Conservation (phyloP, 1,140 invertebrate genomes). For the Cotesia typhae region DNA sequence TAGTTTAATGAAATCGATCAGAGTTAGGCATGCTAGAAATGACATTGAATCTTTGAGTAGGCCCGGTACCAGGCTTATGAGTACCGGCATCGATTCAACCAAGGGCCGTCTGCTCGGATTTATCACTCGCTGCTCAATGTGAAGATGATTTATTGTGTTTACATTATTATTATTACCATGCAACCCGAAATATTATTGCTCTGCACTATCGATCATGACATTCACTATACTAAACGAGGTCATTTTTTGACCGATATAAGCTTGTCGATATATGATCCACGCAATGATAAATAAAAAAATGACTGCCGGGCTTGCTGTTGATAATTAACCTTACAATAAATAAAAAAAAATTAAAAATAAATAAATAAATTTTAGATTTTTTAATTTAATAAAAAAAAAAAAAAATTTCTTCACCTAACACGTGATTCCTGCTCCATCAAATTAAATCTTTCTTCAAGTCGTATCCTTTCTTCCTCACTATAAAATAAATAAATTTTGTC, state of each 20-base stretch:
- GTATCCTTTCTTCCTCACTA: constrained; percentile 61
- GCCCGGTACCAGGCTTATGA: constrained; percentile 38
- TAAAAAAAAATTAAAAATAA: too few species aligned
- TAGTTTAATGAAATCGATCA: constrained; percentile 31
- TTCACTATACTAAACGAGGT: constrained; percentile 43
- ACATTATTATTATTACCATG: constrained; percentile 21
- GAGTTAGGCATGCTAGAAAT: constrained; percentile 32
- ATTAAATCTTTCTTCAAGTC: constrained; percentile 59
- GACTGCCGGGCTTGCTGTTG: too few species aligned
- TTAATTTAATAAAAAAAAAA: constrained; percentile 9
- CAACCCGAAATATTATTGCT: neutral
- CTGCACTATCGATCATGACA: constrained; percentile 46
- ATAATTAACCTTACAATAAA: neutral
- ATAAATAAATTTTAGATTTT: too few species aligned
- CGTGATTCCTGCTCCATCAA: constrained; percentile 54
- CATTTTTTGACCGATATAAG: constrained; percentile 42
- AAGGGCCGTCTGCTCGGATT: constrained; percentile 17
- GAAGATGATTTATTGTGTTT: constrained; percentile 11
- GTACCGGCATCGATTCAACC: constrained; percentile 36
- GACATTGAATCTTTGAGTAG: constrained; percentile 38
- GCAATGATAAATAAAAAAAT: neutral
- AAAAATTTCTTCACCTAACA: constrained; percentile 51
- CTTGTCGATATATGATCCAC: constrained; percentile 2
- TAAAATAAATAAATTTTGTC: neutral
- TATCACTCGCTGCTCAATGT: neutral